Conservation (phyloP, 2,888 invertebrate genomes). For the Drosophila aldrichi region DNA sequence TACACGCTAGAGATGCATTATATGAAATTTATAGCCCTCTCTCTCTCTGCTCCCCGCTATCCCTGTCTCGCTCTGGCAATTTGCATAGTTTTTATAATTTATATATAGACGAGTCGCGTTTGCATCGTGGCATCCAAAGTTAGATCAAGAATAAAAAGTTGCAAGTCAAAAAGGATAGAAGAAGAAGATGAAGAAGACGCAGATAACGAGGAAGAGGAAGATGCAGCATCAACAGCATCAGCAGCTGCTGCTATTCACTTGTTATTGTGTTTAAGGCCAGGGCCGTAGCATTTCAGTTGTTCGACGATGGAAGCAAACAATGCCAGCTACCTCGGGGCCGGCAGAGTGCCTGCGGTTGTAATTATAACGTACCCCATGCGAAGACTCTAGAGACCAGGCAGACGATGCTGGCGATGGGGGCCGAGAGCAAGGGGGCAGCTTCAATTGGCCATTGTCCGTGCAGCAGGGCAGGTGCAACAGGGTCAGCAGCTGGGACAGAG, state of each 20-base stretch:
- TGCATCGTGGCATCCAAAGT: constrained; percentile 17
- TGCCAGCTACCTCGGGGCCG: constrained; percentile 23
- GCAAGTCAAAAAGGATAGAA: constrained; percentile 13
- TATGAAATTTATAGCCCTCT: constrained; percentile 21
- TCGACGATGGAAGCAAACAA: constrained; percentile 43
- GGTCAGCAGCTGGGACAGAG: constrained; percentile 13
- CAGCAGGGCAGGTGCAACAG: constrained; percentile 46
- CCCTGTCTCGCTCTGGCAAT: constrained; percentile 18
- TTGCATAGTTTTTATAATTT: constrained; percentile 49
- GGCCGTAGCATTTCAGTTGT: constrained; percentile 36
- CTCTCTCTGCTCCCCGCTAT: neutral
- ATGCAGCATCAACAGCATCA: neutral
- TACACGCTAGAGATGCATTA: constrained; percentile 23
- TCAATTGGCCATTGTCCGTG: constrained; percentile 75
- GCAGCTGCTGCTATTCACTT: constrained; percentile 16
- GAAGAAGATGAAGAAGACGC: neutral
- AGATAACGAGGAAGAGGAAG: neutral
- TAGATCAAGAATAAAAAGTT: constrained; percentile 7
- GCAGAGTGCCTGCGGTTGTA: constrained; percentile 61
- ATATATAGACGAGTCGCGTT: constrained; percentile 40
- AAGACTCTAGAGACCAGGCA: constrained; percentile 10
- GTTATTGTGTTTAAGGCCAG: constrained; percentile 60
- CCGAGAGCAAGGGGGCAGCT: constrained; percentile 14
- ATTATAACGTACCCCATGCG: constrained; percentile 64
- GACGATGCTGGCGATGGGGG: neutral